phyloP scores from a whole-genome alignment of 2,888 invertebrate genomes.

The Hydrotaea diabolus region DNA sequence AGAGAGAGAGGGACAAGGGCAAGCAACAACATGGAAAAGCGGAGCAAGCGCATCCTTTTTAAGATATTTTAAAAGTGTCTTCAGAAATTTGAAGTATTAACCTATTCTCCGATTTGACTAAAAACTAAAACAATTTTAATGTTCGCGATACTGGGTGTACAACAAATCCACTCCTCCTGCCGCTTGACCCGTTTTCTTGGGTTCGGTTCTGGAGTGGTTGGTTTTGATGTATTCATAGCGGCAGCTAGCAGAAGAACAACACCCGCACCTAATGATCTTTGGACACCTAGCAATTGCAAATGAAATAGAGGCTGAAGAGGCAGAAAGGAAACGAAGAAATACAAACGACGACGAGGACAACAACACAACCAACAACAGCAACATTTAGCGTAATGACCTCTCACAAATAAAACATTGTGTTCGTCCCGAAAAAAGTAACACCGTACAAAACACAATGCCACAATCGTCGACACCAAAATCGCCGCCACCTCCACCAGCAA shows the following conservation, averaged over 20 bases:
- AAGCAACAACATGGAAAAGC: background rate
- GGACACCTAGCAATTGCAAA: slow-evolving; percentile 33
- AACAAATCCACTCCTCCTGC: background rate
- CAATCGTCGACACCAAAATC: slow-evolving; percentile 37
- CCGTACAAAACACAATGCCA: slow-evolving; percentile 45
- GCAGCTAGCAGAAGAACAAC: slow-evolving; percentile 8
- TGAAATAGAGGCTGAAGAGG: slow-evolving; percentile 1
- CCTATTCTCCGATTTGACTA: background rate
- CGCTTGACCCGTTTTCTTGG: slow-evolving; percentile 12
- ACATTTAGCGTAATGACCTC: slow-evolving; percentile 62
- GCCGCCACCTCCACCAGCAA: slow-evolving; percentile 45
- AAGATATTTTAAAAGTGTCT: slow-evolving; percentile 20
- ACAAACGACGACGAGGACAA: slow-evolving; percentile 15
- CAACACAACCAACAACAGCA: slow-evolving; percentile 5
- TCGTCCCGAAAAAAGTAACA: slow-evolving; percentile 25
- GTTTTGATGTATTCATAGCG: background rate
- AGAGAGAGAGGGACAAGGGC: background rate
- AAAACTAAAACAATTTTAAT: slow-evolving; percentile 31
- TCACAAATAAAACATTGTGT: slow-evolving; percentile 30
- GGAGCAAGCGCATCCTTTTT: slow-evolving; percentile 4
- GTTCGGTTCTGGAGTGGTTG: background rate
- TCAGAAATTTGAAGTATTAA: slow-evolving; percentile 10
- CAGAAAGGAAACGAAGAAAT: background rate
- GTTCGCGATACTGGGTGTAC: background rate
- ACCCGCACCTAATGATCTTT: slow-evolving; percentile 60